Evolutionary conservation across 2,888 invertebrate genomes (phyloP).

Genomic region (Drosophila monieri): DNA sequence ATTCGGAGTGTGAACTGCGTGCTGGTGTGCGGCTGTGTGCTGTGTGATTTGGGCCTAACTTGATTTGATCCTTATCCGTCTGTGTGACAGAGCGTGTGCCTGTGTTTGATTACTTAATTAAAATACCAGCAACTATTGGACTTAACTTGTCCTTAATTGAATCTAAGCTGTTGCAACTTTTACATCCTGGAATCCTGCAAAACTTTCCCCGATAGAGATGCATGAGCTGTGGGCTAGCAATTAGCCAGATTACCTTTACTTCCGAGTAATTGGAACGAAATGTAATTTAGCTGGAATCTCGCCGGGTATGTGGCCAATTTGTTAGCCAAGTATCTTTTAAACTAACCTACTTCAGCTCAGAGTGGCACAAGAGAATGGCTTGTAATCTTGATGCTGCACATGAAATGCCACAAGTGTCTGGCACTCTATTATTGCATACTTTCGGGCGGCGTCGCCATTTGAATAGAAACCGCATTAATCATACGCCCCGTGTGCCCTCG

Average conservation of each 20-base stretch:
- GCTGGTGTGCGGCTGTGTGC: constrained; percentile 1
- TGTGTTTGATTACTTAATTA: constrained; percentile 30
- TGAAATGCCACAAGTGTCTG: constrained; percentile 62
- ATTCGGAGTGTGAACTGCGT: constrained; percentile 3
- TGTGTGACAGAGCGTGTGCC: background rate
- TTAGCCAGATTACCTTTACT: constrained; percentile 31
- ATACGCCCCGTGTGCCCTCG: constrained; percentile 45
- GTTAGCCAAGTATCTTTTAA: constrained; percentile 8
- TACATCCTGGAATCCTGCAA: background rate
- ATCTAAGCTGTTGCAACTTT: constrained; percentile 21
- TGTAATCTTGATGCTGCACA: constrained; percentile 36
- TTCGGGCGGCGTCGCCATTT: constrained; percentile 59
- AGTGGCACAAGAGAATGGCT: constrained; percentile 3
- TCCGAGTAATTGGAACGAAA: constrained; percentile 21
- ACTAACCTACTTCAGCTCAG: background rate
- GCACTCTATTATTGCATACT: constrained; percentile 64
- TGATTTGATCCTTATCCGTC: constrained; percentile 34
- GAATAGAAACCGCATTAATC: constrained; percentile 60
- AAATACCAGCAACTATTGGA: constrained; percentile 26
- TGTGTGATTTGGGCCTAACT: constrained; percentile 8
- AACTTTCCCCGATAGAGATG: constrained; percentile 7
- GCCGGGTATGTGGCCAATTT: constrained; percentile 15
- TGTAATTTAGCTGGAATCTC: constrained; percentile 23
- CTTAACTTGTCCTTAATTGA: constrained; percentile 26
- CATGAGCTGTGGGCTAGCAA: constrained; percentile 6